phyloP scores from a whole-genome alignment of 1,140 invertebrate genomes.

The Drosophila simulans region DNA sequence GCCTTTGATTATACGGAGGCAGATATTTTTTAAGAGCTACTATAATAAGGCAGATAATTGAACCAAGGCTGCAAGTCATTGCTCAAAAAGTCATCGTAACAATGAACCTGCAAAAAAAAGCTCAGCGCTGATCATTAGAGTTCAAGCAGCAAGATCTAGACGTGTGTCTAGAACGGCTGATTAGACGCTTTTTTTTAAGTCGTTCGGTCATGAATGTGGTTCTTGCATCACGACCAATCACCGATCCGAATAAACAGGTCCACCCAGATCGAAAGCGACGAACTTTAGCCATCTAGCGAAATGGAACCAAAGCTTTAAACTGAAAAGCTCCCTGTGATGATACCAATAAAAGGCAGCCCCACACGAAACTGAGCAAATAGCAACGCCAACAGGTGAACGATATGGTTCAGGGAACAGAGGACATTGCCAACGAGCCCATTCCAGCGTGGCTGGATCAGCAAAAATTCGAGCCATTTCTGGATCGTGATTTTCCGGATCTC shows the following conservation, averaged over 20 bases:
- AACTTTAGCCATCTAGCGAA: conserved; percentile 15
- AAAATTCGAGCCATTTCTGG: conserved; percentile 43
- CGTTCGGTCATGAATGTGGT: background rate
- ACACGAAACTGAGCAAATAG: background rate
- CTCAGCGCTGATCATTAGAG: conserved; percentile 3
- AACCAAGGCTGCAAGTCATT: conserved; percentile 8
- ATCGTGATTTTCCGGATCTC: conserved; percentile 46
- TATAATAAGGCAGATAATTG: conserved; percentile 2
- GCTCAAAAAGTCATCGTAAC: background rate
- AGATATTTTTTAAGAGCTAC: background rate
- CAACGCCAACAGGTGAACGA: background rate
- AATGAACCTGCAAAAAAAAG: conserved; percentile 9
- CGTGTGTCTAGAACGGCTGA: background rate
- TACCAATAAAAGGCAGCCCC: conserved; percentile 16
- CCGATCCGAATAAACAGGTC: conserved; percentile 9
- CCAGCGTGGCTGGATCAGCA: conserved; percentile 47
- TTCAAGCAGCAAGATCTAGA: background rate
- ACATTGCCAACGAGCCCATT: conserved; percentile 1
- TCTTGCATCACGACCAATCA: background rate
- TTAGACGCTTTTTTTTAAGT: background rate
- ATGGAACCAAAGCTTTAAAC: conserved; percentile 28
- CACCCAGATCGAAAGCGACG: conserved; percentile 1
- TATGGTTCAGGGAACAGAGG: conserved; percentile 30
- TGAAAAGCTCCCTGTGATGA: conserved; percentile 8
- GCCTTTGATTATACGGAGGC: background rate